Base-by-base conservation (phyloP, 2,797 vertebrate genomes). In the Gobio occitaniae region DNA sequence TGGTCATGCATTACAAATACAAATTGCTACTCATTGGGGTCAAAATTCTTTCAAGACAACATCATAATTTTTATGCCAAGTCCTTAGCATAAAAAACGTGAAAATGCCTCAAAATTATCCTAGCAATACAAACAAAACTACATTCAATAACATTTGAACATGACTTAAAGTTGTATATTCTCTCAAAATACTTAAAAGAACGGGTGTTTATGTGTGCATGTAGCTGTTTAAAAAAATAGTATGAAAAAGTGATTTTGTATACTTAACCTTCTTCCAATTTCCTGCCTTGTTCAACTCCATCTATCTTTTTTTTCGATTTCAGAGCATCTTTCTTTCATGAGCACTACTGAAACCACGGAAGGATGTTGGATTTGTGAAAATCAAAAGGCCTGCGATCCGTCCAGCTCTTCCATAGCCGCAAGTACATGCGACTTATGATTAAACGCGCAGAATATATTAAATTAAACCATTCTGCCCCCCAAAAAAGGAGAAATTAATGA, bases 371-470 rank as follows among this genome's bases (percentile, higher is more conserved):
- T 82, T 80, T 65, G 61, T 83, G n/a, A 61, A 87, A 87, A 87
- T 87, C 78, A 88, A 71, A 88, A 76, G 82, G 87, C 82, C 85
- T 56, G 41, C 86, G 87, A 89, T 89, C 87, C 72, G 32, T 78
- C 72, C 72, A 65, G 80, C 82, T 65, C 84, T 32, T 80, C 29
- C 36, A 54, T 59, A 88, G 81, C 81, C 48, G 38, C 48, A 19
- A 71, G 72, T 79, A 87, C 86, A 87, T 52, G 75, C 56, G 81
- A 82, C 86, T 87, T 87, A 85, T 84, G 86, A 89, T 89, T 89
- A 86, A 83, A 85, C 13, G 82, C 2, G 44, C 61, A 76, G 87
- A 68, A 87, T 86, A 89, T 88, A 90, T 88, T 89, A 89, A 90
- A 90, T 89, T 88, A 90, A 89, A 89, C 77, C 68, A 84, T 89